These are phyloP conservation scores for Allochrocebus solatus DNA, from an alignment of 2,797 vertebrate genomes.

Conservation along the genomic window DNA sequence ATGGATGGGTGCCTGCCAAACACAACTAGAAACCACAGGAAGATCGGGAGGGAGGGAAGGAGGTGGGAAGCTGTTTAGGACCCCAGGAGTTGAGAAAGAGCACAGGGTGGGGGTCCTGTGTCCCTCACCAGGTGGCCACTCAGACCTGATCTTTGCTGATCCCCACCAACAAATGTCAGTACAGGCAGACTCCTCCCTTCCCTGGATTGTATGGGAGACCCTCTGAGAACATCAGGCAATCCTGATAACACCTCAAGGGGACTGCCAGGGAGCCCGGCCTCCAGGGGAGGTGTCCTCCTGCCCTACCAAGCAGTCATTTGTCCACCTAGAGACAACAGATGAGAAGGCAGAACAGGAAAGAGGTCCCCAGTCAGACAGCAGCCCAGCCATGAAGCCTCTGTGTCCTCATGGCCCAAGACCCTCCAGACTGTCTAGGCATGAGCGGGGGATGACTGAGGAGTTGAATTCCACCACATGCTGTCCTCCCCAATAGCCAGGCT, in stretches of 20 bases:
- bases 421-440: no score
- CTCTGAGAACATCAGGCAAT: background rate
- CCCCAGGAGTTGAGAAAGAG: background rate
- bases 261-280: no score
- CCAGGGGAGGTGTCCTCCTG: no score
- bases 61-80: no score
- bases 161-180: background rate
- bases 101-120: no score
- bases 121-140: background rate
- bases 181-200: background rate
- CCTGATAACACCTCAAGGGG: background rate
- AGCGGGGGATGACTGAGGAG: no score
- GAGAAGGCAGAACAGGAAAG: background rate
- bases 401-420: background rate
- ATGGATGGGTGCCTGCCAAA: accelerated
- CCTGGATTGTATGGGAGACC: accelerated
- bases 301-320: background rate
- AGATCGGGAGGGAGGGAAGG: background rate
- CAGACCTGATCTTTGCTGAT: no score
- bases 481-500: no score
- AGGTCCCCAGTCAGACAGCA: background rate
- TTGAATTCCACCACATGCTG: background rate
- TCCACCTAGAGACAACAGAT: background rate
- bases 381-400: background rate
- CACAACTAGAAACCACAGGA: no score